Percentiles rank a stretch among this genome's conserved stretches.
Conservation (phyloP, 2,888 invertebrate genomes). For the Lepidochrysops patricia region DNA sequence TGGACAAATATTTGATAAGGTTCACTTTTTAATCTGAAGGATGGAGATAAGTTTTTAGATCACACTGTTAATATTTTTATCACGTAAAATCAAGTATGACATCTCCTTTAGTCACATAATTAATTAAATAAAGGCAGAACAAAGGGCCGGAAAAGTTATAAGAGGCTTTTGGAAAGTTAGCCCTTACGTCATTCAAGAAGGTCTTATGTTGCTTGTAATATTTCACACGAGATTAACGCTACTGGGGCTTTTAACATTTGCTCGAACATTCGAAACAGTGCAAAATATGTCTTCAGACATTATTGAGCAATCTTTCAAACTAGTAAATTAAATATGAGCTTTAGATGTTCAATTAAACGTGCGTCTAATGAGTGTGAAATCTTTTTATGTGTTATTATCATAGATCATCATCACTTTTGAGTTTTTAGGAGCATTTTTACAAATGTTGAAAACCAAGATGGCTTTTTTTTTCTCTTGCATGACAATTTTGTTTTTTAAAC, state of each 20-base stretch:
- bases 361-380: no score
- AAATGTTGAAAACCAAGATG: no score
- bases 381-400: no score
- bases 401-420: no score
- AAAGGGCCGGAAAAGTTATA: conserved; percentile 67
- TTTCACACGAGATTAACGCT: not conserved
- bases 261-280: not conserved
- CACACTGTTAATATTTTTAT: no score
- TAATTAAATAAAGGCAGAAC: conserved; percentile 23
- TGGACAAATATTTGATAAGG: not conserved
- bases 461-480: no score
- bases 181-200: conserved; percentile 27
- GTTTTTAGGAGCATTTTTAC: no score
- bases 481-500: no score
- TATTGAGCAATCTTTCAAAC: no score
- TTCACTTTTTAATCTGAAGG: not conserved
- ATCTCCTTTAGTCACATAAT: not conserved
- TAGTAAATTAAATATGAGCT: no score
- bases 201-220: conserved; percentile 50
- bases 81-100: not conserved
- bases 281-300: not conserved
- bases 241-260: not conserved
- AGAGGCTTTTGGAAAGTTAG: conserved; percentile 59
- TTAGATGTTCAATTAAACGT: no score
- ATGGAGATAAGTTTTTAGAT: no score